phyloP scores from a whole-genome alignment of 2,113 vertebrate genomes.

The Malurus alboscapulatus region DNA sequence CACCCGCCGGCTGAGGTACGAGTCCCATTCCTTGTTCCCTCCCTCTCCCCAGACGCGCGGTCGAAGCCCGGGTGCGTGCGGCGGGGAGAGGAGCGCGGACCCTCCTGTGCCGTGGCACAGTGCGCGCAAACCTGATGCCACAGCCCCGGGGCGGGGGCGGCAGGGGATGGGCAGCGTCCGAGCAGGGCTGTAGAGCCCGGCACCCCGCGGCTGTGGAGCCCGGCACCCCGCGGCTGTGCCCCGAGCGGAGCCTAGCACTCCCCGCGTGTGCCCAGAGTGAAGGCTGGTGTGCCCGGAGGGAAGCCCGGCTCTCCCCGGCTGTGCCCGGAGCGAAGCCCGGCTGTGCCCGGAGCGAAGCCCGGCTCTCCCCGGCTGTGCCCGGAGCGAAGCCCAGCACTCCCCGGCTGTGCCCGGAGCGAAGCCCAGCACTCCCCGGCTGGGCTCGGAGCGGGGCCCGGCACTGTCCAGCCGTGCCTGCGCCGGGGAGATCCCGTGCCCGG shows the following conservation, averaged over 20 bases:
- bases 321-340: neutral
- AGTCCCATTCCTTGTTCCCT: neutral
- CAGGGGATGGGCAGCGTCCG: neutral
- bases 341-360: neutral
- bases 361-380: fast-evolving
- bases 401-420: neutral
- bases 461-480: fast-evolving
- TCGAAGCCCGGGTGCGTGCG: fast-evolving
- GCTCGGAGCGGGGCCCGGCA: neutral
- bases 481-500: fast-evolving
- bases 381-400: no score
- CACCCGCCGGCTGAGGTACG: neutral
- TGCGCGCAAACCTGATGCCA: fast-evolving
- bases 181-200: neutral
- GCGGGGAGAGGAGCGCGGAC: fast-evolving
- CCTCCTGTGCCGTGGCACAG: fast-evolving
- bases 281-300: neutral
- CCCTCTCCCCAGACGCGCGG: fast-evolving
- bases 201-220: neutral
- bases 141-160: fast-evolving
- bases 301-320: neutral
- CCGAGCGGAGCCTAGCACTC: no score
- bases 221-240: neutral
- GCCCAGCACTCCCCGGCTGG: fast-evolving
- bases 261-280: no score